These are phyloP conservation scores for Ectropis grisescens DNA, from an alignment of 1,140 invertebrate genomes.

Conservation along the genomic window DNA sequence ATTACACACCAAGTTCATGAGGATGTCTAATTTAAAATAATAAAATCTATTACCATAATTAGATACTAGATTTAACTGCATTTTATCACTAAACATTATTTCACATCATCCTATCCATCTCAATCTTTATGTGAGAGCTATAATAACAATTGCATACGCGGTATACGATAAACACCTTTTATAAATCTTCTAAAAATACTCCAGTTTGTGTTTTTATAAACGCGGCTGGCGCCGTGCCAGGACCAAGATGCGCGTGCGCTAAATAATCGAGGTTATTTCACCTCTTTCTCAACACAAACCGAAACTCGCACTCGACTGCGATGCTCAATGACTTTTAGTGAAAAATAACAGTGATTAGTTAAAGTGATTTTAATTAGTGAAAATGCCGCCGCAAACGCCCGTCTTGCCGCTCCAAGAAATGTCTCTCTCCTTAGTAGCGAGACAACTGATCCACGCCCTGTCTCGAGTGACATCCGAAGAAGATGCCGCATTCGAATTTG, in stretches of 20 bases:
- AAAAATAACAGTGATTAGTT: constrained; percentile 13
- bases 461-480: constrained; percentile 61
- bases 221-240: constrained; percentile 49
- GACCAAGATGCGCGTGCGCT: constrained; percentile 37
- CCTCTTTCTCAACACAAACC: constrained; percentile 43
- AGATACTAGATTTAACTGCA: too few species aligned
- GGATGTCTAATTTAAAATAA: too few species aligned
- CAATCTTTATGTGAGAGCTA: constrained; percentile 9
- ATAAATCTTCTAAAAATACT: constrained; percentile 65
- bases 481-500: constrained; percentile 70
- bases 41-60: too few species aligned
- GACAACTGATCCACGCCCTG: constrained; percentile 61
- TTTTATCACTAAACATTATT: too few species aligned
- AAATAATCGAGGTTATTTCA: constrained; percentile 51
- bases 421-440: constrained; percentile 57
- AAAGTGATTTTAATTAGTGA: constrained; percentile 27
- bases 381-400: constrained; percentile 65
- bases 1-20: too few species aligned
- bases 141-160: constrained; percentile 25
- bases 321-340: constrained; percentile 39
- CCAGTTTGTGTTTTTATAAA: constrained; percentile 57
- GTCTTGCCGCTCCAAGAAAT: constrained; percentile 57
- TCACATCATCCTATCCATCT: constrained; percentile 2
- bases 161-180: constrained; percentile 53
- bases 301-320: constrained; percentile 23